Base-by-base conservation (phyloP, 2,113 vertebrate species). In the Vimba vimba region DNA sequence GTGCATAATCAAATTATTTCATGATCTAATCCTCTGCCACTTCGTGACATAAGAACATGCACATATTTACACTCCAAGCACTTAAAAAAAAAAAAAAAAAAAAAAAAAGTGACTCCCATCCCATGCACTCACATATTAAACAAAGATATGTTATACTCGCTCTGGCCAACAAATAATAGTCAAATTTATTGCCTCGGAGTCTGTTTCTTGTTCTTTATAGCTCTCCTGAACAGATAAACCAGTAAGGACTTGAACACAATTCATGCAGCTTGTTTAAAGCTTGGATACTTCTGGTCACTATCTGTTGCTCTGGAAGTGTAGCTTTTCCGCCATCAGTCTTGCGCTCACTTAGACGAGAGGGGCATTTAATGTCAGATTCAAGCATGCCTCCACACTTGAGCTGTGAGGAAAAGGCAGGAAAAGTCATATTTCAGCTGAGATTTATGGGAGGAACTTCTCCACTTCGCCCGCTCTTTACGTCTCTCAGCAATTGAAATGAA, bases 361-460 rank as follows among this genome's bases (percentile, higher is more conserved):
- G 85, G 19, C 39, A 79, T 87, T 87, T 87, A 89, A 85, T 87
- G 86, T 88, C 85, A 50, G 52, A 85, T 86, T 82, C 74, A 86
- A 88, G 86, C 86, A 75, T 77, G 85, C 57, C 13, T 64, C 64
- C 60, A 85, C 36, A 23, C 71, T 85, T 45, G 74, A 84, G 87
- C 76, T 79, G n/a, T 55, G 64, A 87, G n/a, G 79, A 85, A 52
- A 81, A 55, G 84, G 84, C 88, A 83, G 89, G 90, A 86, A 88
- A 91, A 92, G 79, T 93, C 91, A 93, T 93, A 93, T 94, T 94
- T 94, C 92, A 93, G 88, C 86, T 88, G 90, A 94, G 94, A 94
- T 95, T 94, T 93, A 95, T 94, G 92, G 89, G 89, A 93, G 94
- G 92, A 83, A 78, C 91, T 89, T 93, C 88, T 79, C 90, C 90